A percentile compares a stretch with the other conserved stretches of the same genome.
These are phyloP conservation scores for Donacobius atricapilla DNA, from an alignment of 2,113 vertebrate genomes.

Conservation along the genomic window DNA sequence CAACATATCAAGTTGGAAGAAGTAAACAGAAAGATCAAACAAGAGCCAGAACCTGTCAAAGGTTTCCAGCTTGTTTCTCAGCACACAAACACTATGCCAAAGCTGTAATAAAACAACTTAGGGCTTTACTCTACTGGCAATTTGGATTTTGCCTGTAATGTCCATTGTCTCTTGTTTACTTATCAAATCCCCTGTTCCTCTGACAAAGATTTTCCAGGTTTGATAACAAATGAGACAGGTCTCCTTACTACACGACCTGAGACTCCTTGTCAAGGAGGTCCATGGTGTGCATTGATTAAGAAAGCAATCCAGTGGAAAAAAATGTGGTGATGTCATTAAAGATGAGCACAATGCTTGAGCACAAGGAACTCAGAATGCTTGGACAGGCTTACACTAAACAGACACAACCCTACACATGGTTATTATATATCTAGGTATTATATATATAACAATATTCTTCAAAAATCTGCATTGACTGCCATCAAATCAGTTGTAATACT, in stretches of 20 bases:
- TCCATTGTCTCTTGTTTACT: neutral
- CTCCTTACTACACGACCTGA: constrained; percentile 6
- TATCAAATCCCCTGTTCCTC: neutral
- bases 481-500: neutral
- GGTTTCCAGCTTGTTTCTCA: neutral
- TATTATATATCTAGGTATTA: neutral
- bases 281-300: neutral
- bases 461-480: neutral
- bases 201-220: neutral
- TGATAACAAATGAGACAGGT: neutral
- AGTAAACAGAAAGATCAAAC: neutral
- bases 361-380: neutral
- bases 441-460: neutral
- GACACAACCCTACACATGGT: no score
- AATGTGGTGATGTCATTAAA: neutral
- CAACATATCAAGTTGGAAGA: neutral
- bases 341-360: neutral
- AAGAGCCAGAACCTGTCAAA: neutral
- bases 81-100: neutral
- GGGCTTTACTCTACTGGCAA: neutral
- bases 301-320: constrained; percentile 28
- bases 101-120: neutral
- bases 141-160: neutral
- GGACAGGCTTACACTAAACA: neutral
- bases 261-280: neutral